A percentile compares a stretch with the other conserved stretches of the same genome.
phyloP scores from a whole-genome alignment of 2,113 vertebrate genomes.

The Plotosus lineatus region DNA sequence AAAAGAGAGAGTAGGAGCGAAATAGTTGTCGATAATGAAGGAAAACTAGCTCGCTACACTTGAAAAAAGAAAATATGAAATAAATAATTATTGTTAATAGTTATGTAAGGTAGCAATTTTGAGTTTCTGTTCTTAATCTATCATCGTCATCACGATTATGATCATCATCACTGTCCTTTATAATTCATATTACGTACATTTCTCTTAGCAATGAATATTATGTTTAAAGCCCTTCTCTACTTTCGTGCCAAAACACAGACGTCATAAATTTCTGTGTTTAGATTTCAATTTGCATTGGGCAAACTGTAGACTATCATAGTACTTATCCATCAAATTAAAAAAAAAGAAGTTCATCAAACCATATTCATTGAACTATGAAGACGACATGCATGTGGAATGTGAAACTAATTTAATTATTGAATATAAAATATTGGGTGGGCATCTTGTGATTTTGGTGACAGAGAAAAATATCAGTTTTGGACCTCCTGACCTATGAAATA shows the following conservation, averaged over 20 bases:
- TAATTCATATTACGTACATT: background rate
- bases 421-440: background rate
- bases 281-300: background rate
- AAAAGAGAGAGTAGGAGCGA: background rate
- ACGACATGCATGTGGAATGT: background rate
- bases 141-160: too few species aligned
- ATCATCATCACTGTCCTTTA: background rate
- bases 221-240: background rate
- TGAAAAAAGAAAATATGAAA: background rate
- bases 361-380: background rate
- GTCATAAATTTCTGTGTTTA: constrained; percentile 14
- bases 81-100: background rate
- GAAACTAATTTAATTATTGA: background rate
- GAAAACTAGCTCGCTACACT: background rate
- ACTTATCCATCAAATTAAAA: background rate
- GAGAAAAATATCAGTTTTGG: background rate
- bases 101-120: background rate
- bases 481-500: background rate
- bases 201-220: background rate
- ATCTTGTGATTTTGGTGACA: background rate
- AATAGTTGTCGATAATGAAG: background rate
- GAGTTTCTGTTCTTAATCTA: background rate
- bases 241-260: constrained; percentile 3
- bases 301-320: background rate
- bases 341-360: background rate